phyloP scores from a whole-genome alignment of 2,888 invertebrate genomes.

The Temnothorax rugatulus region DNA sequence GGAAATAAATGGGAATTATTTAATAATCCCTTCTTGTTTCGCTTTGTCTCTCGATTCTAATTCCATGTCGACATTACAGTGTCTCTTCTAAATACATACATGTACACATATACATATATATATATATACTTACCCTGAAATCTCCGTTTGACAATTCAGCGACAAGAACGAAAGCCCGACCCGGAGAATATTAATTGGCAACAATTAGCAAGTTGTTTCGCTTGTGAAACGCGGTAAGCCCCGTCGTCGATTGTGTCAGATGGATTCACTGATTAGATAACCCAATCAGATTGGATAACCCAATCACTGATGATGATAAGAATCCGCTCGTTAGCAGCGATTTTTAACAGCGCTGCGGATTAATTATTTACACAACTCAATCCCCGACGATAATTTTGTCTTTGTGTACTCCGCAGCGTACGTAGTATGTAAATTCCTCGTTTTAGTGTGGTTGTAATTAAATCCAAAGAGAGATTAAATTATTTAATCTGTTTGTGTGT shows the following conservation, averaged over 20 bases:
- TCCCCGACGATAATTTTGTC: conserved; percentile 4
- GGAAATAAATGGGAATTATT: conserved; percentile 21
- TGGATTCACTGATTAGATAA: conserved; percentile 37
- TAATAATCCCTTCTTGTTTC: neutral
- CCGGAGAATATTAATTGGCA: conserved; percentile 69
- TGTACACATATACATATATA: neutral
- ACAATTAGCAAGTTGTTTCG: conserved; percentile 70
- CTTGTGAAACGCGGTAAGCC: conserved; percentile 7
- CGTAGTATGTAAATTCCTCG: neutral
- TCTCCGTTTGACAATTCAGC: conserved; percentile 43
- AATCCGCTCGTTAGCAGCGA: conserved; percentile 63
- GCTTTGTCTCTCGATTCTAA: neutral
- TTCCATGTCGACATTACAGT: neutral
- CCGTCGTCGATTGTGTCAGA: conserved; percentile 25
- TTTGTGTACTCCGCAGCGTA: neutral
- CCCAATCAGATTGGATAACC: too few relatives aligned
- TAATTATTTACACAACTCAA: conserved; percentile 41
- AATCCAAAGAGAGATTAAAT: conserved; percentile 15
- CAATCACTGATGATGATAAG: conserved; percentile 31
- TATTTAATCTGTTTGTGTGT: conserved; percentile 11
- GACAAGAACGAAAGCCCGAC: conserved; percentile 51
- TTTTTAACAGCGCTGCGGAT: conserved; percentile 36
- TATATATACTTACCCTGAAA: neutral
- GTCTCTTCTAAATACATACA: neutral
- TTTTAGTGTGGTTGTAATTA: neutral